Conservation (phyloP, 2,797 vertebrate genomes). For the Gallinago nigripennis region DNA sequence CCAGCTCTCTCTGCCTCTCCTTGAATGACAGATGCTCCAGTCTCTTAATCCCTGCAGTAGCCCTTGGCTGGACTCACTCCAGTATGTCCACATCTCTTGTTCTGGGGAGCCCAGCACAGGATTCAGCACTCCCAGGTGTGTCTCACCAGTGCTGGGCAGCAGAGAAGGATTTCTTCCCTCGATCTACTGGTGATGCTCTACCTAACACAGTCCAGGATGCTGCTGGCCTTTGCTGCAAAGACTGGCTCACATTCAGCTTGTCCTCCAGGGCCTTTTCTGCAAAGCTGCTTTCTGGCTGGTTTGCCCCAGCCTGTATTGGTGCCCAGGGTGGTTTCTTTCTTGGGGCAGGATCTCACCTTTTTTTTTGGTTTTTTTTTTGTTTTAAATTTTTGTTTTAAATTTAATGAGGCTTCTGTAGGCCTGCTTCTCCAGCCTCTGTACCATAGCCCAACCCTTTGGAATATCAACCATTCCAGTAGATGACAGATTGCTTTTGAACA, state of each 20-base stretch:
- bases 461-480: not conserved
- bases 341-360: not conserved
- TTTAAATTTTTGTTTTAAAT: not conserved
- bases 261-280: not conserved
- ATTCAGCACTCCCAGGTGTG: too few species aligned
- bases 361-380: not conserved
- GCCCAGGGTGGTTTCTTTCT: not conserved
- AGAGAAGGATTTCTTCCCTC: not conserved
- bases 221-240: not conserved
- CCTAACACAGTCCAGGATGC: not conserved
- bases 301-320: not conserved
- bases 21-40: too few species aligned
- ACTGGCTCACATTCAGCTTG: not conserved
- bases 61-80: too few species aligned
- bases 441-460: not conserved
- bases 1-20: not conserved
- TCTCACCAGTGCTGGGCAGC: not conserved
- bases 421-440: not conserved
- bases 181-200: not conserved
- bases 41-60: too few species aligned
- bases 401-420: not conserved
- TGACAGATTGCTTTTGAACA: not conserved
- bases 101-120: too few species aligned
- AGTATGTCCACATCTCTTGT: too few species aligned
- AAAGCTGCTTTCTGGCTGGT: not conserved